Conservation (phyloP, 2,113 vertebrate genomes). For the Limnothrissa miodon region DNA sequence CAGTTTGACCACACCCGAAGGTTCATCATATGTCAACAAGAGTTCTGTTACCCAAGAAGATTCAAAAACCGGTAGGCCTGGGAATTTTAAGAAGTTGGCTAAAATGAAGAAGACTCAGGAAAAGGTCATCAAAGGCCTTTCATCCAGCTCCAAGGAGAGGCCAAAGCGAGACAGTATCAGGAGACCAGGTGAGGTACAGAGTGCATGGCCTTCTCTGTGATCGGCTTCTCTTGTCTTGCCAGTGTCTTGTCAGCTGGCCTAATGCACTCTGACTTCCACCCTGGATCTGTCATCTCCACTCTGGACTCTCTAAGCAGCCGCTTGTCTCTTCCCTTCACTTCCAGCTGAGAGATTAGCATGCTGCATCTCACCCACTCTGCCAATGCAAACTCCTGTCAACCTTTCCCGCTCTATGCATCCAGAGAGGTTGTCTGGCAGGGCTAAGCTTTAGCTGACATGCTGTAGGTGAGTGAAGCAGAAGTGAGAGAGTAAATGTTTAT, state of each 20-base stretch:
- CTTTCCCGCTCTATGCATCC: neutral
- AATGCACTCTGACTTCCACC: neutral
- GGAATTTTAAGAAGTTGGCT: neutral
- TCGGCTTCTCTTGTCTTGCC: neutral
- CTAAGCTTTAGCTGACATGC: no score
- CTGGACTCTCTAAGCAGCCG: neutral
- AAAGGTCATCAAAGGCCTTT: neutral
- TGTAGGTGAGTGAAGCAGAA: neutral
- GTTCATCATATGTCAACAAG: neutral
- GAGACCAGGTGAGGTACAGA: neutral
- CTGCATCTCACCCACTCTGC: neutral
- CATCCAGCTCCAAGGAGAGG: constrained; percentile 16
- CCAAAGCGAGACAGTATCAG: constrained; percentile 14
- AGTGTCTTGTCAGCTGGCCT: constrained; percentile 6
- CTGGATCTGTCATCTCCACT: neutral
- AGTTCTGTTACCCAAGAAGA: neutral
- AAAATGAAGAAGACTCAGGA: neutral
- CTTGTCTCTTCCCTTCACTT: constrained; percentile 8
- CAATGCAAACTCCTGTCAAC: neutral
- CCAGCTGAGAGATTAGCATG: neutral
- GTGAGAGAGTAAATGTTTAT: neutral
- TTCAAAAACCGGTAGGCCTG: neutral
- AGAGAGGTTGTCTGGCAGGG: neutral
- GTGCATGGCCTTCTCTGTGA: neutral
- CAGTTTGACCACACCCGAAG: neutral